These are phyloP conservation scores for Chondrosia reniformis DNA, from an alignment of 37 sponge, comb jelly and placozoan species.

Conservation along the genomic window DNA sequence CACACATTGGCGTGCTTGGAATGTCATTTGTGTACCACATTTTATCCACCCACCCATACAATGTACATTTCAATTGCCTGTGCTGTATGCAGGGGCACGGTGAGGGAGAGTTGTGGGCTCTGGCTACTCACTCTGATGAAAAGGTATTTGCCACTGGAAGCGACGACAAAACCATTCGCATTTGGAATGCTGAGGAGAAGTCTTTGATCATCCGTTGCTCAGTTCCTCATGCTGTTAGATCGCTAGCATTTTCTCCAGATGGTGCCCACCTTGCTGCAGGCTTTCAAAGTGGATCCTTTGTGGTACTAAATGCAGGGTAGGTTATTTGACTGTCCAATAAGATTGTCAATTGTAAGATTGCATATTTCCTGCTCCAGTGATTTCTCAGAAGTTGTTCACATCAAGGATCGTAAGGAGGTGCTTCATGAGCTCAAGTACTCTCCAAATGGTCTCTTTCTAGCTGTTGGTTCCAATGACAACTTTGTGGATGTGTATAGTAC, in stretches of 20 bases:
- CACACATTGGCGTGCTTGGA: too few species aligned
- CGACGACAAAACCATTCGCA: slow-evolving; percentile 75
- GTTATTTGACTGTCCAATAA: neutral
- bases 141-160: slow-evolving; percentile 86
- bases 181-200: slow-evolving; percentile 58
- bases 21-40: too few species aligned
- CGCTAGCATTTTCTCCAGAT: slow-evolving; percentile 84
- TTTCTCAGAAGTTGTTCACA: slow-evolving; percentile 38
- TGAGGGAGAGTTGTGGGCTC: slow-evolving; percentile 96
- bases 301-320: slow-evolving; percentile 64
- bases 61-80: neutral
- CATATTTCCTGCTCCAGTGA: slow-evolving; percentile 31
- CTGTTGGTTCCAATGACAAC: slow-evolving; percentile 96
- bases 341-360: too few species aligned
- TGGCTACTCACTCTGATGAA: slow-evolving; percentile 76
- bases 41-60: neutral
- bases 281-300: slow-evolving; percentile 77
- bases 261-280: slow-evolving; percentile 85
- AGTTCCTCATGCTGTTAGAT: slow-evolving; percentile 67
- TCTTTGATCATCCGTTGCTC: slow-evolving; percentile 25
- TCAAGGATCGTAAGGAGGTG: slow-evolving; percentile 81
- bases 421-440: slow-evolving; percentile 96
- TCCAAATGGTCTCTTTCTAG: slow-evolving; percentile 83
- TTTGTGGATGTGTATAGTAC: slow-evolving; percentile 88
- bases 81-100: slow-evolving; percentile 58